Conservation (phyloP, 2,797 vertebrate genomes). For the Microtus agrestis region DNA sequence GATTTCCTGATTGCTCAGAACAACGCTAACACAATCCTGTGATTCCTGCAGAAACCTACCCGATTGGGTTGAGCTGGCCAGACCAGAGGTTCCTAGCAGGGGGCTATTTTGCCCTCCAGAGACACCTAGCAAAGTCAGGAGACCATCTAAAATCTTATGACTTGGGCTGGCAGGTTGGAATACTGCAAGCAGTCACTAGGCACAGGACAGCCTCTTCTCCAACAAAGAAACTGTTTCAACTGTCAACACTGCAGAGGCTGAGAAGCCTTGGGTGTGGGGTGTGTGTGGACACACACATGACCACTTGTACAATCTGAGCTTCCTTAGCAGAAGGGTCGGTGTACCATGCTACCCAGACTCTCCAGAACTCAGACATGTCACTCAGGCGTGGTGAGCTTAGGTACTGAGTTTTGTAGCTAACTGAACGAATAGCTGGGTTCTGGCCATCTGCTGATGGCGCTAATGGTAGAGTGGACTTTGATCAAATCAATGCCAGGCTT, state of each 20-base stretch:
- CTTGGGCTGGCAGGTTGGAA: too few relatives aligned
- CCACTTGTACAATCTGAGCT: neutral
- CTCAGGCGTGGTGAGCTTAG: conserved; percentile 38
- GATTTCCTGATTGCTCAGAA: conserved; percentile 68
- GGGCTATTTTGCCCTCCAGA: neutral
- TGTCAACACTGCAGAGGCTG: fast-evolving
- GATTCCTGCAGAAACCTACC: conserved; percentile 41
- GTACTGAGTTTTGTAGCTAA: conserved; percentile 31
- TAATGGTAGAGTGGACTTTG: conserved; percentile 34
- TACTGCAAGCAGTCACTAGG: fast-evolving
- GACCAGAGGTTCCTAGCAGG: neutral
- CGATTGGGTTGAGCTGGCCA: neutral
- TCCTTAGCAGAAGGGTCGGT: fast-evolving
- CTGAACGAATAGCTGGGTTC: conserved; percentile 30
- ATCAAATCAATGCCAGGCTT: neutral
- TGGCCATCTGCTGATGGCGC: neutral
- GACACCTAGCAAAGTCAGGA: neutral
- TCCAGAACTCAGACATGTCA: conserved; percentile 64
- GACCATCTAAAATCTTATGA: neutral
- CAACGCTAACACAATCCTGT: conserved; percentile 68
- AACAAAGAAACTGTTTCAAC: neutral
- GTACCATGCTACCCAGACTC: neutral
- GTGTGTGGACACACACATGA: neutral
- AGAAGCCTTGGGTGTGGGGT: neutral
- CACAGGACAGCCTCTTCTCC: neutral